These are phyloP conservation scores for Riparia riparia DNA, from an alignment of 2,113 vertebrate species.

Conservation along the genomic window DNA sequence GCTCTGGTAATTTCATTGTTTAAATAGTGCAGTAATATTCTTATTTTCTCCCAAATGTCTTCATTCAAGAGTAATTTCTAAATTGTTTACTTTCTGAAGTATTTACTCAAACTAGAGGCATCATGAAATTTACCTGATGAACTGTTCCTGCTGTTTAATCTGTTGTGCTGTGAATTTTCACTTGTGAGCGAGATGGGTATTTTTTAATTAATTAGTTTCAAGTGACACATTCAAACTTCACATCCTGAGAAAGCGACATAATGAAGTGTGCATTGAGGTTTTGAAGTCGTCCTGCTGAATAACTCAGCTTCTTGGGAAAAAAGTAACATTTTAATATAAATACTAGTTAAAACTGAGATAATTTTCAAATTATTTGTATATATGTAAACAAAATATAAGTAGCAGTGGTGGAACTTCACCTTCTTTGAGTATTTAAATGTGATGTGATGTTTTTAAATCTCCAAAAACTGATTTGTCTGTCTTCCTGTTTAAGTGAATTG, in stretches of 20 bases:
- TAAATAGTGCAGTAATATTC: background rate
- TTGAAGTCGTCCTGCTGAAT: background rate
- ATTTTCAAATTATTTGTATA: background rate
- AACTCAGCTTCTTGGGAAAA: background rate
- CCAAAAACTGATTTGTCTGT: background rate
- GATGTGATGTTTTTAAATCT: background rate
- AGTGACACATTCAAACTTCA: background rate
- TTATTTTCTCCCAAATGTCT: background rate
- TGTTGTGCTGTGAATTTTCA: background rate
- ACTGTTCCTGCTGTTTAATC: background rate
- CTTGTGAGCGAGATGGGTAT: background rate
- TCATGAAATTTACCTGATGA: background rate
- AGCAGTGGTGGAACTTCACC: background rate
- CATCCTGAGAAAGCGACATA: background rate
- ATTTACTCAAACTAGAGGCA: background rate
- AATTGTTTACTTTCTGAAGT: background rate
- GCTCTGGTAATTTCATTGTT: background rate
- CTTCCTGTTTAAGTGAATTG: background rate
- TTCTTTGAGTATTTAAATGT: background rate
- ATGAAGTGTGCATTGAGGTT: background rate
- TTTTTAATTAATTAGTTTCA: background rate
- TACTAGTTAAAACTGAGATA: background rate
- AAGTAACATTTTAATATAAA: background rate
- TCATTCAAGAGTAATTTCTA: background rate
- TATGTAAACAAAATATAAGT: background rate